These are phyloP conservation scores for Scaptomyza graminum DNA, from an alignment of 1,140 invertebrate species.

Conservation along the genomic window DNA sequence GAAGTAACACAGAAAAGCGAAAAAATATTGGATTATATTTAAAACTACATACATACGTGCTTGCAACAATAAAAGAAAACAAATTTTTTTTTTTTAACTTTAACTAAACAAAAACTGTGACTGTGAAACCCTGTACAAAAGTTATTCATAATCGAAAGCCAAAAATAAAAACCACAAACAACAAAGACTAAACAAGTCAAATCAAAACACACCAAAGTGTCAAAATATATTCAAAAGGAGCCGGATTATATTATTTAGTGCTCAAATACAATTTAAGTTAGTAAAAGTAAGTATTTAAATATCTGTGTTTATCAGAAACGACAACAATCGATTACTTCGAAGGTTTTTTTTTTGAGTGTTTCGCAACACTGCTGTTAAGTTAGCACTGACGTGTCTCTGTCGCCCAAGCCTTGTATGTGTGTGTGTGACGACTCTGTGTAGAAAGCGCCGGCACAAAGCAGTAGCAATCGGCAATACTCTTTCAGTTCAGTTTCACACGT, in stretches of 20 bases:
- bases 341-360: slow-evolving; percentile 2
- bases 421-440: slow-evolving; percentile 36
- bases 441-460: slow-evolving; percentile 56
- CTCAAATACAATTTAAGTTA: slow-evolving; percentile 56
- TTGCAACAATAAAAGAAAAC: slow-evolving; percentile 39
- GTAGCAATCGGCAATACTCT: slow-evolving; percentile 42
- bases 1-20: slow-evolving; percentile 53
- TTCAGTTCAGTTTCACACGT: slow-evolving; percentile 69
- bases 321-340: slow-evolving; percentile 31
- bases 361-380: slow-evolving; percentile 49
- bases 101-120: slow-evolving; percentile 48
- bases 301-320: slow-evolving; percentile 11
- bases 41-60: slow-evolving; percentile 25
- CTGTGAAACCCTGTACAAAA: slow-evolving; percentile 50
- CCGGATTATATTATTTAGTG: slow-evolving; percentile 42
- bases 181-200: slow-evolving; percentile 55
- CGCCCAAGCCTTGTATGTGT: slow-evolving; percentile 33
- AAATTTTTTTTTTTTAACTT: slow-evolving; percentile 20
- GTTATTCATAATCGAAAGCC: slow-evolving; percentile 44
- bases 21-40: slow-evolving; percentile 22
- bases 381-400: slow-evolving; percentile 68
- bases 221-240: slow-evolving; percentile 34
- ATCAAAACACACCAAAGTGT: slow-evolving; percentile 55
- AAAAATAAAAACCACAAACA: slow-evolving; percentile 62
- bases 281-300: slow-evolving; percentile 71